Conservation (phyloP, 1,140 invertebrate species). For the Tetramorium alpestre region DNA sequence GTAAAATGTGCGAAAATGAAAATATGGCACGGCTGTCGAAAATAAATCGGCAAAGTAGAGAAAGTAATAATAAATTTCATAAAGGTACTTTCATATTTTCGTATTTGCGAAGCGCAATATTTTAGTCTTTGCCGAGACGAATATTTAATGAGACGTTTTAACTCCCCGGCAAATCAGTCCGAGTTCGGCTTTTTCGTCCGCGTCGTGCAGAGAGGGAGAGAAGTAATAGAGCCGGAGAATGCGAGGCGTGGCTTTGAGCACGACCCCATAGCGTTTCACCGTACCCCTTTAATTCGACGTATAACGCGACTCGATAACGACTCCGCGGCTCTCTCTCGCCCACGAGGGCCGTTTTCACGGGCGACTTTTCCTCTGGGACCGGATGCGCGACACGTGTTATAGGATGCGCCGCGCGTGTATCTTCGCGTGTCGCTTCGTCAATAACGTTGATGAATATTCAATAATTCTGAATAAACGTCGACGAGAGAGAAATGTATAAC, state of each 20-base stretch:
- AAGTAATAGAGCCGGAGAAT: conserved; percentile 58
- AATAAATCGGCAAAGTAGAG: background rate
- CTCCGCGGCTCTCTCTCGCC: conserved; percentile 44
- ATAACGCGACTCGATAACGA: conserved; percentile 72
- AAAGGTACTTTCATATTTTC: background rate
- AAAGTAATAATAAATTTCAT: background rate
- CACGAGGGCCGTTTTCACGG: conserved; percentile 60
- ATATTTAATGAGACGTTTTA: conserved; percentile 6
- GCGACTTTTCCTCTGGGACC: conserved; percentile 42
- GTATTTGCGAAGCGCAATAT: background rate
- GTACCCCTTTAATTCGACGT: conserved; percentile 72
- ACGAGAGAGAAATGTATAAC: background rate
- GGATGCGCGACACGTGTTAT: background rate
- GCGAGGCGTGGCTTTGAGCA: conserved; percentile 69
- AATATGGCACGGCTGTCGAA: background rate
- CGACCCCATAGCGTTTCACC: conserved; percentile 71
- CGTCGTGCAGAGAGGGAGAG: conserved; percentile 37
- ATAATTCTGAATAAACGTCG: conserved; percentile 4
- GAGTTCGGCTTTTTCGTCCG: conserved; percentile 22
- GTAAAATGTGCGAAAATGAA: background rate
- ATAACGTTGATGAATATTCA: conserved; percentile 27
- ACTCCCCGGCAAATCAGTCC: background rate
- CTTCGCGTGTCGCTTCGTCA: background rate
- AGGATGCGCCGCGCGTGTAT: background rate
- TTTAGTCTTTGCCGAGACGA: background rate